phyloP scores from a whole-genome alignment of 2,113 vertebrate species.

The Dromas ardeola region DNA sequence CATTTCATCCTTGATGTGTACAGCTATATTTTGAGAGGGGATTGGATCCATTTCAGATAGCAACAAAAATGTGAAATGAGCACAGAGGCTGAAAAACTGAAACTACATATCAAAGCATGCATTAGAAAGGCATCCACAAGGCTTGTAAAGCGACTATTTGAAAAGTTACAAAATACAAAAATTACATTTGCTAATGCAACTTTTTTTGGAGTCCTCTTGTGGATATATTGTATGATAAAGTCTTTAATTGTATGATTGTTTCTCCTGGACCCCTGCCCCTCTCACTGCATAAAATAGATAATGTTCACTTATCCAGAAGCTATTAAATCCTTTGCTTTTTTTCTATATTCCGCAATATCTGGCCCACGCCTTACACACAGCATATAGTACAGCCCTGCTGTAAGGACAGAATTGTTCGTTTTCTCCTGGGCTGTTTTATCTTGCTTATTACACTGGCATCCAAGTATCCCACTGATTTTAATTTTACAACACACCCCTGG shows the following conservation, averaged over 20 bases:
- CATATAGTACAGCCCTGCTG: background rate
- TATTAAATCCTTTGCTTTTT: background rate
- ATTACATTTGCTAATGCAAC: background rate
- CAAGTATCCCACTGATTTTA: background rate
- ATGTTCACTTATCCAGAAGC: background rate
- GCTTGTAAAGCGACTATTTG: background rate
- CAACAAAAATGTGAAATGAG: background rate
- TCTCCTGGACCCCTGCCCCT: background rate
- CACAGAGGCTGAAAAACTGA: background rate
- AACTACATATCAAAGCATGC: background rate
- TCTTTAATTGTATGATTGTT: background rate
- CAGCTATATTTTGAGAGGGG: background rate
- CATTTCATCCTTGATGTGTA: background rate
- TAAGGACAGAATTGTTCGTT: background rate
- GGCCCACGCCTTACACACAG: background rate
- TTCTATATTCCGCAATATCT: background rate
- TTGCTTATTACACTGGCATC: background rate
- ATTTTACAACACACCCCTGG: fast-evolving
- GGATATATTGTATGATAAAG: background rate
- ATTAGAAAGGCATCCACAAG: background rate
- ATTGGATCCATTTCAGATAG: background rate
- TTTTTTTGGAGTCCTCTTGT: background rate
- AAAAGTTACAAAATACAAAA: background rate
- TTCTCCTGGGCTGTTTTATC: background rate
- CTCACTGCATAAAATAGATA: background rate